Percentiles rank a stretch among this genome's conserved stretches.
Evolutionary conservation across 2,113 vertebrate genomes (phyloP).

Genomic region (Nothoprocta pentlandii): DNA sequence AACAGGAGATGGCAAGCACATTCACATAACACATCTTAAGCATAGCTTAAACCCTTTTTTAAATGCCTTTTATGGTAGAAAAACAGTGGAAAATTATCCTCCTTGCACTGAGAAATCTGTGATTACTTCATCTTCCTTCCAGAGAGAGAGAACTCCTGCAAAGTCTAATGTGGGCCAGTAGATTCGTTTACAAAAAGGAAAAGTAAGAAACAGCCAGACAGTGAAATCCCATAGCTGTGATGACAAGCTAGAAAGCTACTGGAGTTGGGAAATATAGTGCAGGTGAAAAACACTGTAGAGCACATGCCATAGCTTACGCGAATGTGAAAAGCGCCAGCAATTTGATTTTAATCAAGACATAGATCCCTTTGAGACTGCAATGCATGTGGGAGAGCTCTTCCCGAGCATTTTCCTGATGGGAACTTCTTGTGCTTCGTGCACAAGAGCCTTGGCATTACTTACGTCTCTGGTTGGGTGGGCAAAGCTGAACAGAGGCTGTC

Average conservation of each 20-base stretch:
- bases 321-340: background rate
- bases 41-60: background rate
- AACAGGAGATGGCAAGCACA: slow-evolving; percentile 19
- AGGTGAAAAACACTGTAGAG: background rate
- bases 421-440: background rate
- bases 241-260: slow-evolving; percentile 12
- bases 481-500: background rate
- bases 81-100: slow-evolving; percentile 1
- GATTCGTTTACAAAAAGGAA: background rate
- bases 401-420: background rate
- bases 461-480: background rate
- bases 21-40: slow-evolving; percentile 2
- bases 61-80: slow-evolving; percentile 5
- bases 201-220: background rate
- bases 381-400: background rate
- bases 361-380: background rate
- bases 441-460: background rate
- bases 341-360: slow-evolving; percentile 6
- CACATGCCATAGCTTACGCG: background rate
- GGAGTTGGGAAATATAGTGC: background rate
- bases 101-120: background rate
- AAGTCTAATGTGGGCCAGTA: background rate
- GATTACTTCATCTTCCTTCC: background rate
- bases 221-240: background rate
- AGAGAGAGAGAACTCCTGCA: background rate